These are phyloP conservation scores for Agrotis clavis DNA, from an alignment of 2,888 invertebrate genomes.

Conservation along the genomic window DNA sequence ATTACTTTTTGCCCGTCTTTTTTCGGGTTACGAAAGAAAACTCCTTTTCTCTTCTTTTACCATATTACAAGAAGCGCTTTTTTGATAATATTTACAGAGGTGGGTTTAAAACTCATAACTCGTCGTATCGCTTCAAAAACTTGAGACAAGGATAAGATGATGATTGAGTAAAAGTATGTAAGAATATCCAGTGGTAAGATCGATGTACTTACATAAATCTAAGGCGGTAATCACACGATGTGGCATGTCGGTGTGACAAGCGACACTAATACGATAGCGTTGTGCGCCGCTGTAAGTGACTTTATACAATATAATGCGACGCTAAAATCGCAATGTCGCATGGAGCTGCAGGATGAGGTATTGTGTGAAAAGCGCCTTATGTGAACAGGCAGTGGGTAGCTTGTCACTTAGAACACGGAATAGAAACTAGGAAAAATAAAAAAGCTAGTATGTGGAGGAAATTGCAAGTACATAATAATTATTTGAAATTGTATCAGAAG, in stretches of 20 bases:
- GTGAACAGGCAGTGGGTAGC: neutral
- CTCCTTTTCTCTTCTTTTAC: too few relatives aligned
- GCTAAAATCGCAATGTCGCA: constrained; percentile 31
- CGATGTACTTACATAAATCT: constrained; percentile 27
- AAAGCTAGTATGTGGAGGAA: neutral
- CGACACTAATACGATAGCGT: constrained; percentile 44
- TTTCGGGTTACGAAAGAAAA: too few relatives aligned
- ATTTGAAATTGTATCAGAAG: too few relatives aligned
- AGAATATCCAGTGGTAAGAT: constrained; percentile 17
- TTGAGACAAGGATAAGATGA: neutral
- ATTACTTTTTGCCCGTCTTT: too few relatives aligned
- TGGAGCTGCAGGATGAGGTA: constrained; percentile 24
- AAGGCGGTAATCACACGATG: constrained; percentile 40
- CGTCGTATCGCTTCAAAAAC: neutral
- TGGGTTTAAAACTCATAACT: neutral
- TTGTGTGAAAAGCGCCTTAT: constrained; percentile 6
- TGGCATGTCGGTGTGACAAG: constrained; percentile 39
- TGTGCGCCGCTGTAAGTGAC: constrained; percentile 24
- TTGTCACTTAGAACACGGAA: neutral
- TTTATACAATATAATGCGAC: constrained; percentile 26
- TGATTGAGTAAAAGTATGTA: neutral
- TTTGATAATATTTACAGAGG: neutral
- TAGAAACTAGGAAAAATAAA: neutral
- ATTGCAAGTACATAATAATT: too few relatives aligned
- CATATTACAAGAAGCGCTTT: neutral